A percentile compares a stretch with the other conserved stretches of the same genome.
These are phyloP conservation scores for Oopsacas minuta DNA, from an alignment of 37 sponge, comb jelly and placozoan genomes.

Conservation along the genomic window DNA sequence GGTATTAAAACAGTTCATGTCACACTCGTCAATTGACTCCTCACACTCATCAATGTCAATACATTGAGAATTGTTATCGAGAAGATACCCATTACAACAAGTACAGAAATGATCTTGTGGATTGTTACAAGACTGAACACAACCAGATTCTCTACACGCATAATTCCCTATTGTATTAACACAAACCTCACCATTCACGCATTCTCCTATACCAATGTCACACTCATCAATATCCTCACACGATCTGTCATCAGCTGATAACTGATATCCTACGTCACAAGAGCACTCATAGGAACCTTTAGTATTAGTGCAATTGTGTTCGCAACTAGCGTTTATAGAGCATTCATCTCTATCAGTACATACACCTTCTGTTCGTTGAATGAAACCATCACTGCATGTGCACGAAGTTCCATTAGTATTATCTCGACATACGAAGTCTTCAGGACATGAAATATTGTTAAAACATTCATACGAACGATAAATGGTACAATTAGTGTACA, in stretches of 20 bases:
- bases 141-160: not conserved
- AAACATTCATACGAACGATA: not conserved
- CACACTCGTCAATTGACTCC: not conserved
- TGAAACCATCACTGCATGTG: not conserved
- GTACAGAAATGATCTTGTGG: not conserved
- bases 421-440: not conserved
- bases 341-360: conserved; percentile 5
- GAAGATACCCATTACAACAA: not conserved
- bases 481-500: not conserved
- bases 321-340: not conserved
- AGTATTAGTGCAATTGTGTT: not conserved
- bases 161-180: not conserved
- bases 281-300: not conserved
- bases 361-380: not conserved
- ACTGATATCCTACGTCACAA: not conserved
- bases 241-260: not conserved
- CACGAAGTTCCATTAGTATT: not conserved
- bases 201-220: not conserved
- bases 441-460: not conserved
- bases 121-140: not conserved
- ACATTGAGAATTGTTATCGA: not conserved
- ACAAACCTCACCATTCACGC: not conserved
- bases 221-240: conserved; percentile 18
- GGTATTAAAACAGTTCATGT: not conserved
- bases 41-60: not conserved